phyloP scores from a whole-genome alignment of 1,140 invertebrate genomes.

The Pachypsylla venusta region DNA sequence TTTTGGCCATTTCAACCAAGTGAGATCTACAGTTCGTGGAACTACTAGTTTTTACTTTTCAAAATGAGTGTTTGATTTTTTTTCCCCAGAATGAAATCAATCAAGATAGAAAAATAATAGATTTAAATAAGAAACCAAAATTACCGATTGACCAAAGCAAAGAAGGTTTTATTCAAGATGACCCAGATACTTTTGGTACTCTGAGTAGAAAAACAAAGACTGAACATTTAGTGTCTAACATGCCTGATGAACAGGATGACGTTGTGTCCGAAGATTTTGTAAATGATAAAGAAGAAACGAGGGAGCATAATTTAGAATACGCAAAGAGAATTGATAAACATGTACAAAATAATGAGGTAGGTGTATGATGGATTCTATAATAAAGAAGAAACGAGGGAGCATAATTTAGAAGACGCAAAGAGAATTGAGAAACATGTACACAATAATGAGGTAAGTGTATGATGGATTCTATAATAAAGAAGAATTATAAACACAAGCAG shows the following conservation, averaged over 20 bases:
- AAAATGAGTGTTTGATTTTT: no score
- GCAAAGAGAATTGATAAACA: slow-evolving; percentile 1
- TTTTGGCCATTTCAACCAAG: no score
- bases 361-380: no score
- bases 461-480: no score
- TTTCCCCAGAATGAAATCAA: not conserved
- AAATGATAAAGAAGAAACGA: not conserved
- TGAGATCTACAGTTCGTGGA: no score
- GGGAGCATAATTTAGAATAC: not conserved
- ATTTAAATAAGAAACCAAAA: no score
- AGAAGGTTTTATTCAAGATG: no score
- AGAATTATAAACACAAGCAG: no score
- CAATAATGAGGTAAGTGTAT: not conserved
- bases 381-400: not conserved
- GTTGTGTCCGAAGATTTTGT: not conserved
- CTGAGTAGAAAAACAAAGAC: not conserved
- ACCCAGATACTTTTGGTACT: not conserved
- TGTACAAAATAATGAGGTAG: not conserved
- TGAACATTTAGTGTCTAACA: not conserved
- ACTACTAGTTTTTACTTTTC: no score
- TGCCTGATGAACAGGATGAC: slow-evolving; percentile 5
- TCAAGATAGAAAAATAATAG: not conserved
- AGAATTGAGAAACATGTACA: not conserved
- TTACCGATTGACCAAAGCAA: no score
- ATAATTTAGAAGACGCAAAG: not conserved